These are phyloP conservation scores for Montipora sp. DNA, from an alignment of 64 coral and sea anemone species.

Conservation along the genomic window DNA sequence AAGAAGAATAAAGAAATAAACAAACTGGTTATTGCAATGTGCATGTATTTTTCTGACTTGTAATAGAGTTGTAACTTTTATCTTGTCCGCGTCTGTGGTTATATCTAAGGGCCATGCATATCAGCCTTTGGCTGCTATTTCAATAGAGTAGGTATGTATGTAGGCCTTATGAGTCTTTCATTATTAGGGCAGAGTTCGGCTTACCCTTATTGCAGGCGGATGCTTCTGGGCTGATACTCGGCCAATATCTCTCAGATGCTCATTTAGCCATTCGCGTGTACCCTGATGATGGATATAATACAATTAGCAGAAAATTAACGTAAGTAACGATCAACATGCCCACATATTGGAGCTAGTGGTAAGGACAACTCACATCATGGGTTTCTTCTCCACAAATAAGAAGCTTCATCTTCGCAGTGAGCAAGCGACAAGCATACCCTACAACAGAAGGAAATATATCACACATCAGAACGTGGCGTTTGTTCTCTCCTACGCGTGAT, in stretches of 20 bases:
- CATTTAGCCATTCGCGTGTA: constrained; percentile 84
- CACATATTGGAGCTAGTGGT: not conserved
- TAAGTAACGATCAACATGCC: not conserved
- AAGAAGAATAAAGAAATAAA: no score
- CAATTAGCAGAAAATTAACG: not conserved
- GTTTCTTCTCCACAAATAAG: constrained; percentile 84
- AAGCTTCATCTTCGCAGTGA: constrained; percentile 90
- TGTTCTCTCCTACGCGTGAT: no score
- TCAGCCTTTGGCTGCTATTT: no score
- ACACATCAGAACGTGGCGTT: not conserved
- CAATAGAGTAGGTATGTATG: no score
- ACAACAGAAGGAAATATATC: not conserved
- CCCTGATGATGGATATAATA: constrained; percentile 8
- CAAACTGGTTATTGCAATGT: no score
- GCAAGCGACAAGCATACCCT: constrained; percentile 90
- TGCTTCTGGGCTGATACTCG: constrained; percentile 48
- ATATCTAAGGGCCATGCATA: no score
- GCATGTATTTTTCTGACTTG: no score
- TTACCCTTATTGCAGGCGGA: constrained; percentile 47
- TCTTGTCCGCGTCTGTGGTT: no score
- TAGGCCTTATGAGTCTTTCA: not conserved
- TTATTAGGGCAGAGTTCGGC: not conserved
- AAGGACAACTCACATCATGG: constrained; percentile 76
- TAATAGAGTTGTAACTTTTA: no score
- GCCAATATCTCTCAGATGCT: constrained; percentile 75